These are phyloP conservation scores for Nebria ingens DNA, from an alignment of 1,140 invertebrate genomes.

Conservation along the genomic window DNA sequence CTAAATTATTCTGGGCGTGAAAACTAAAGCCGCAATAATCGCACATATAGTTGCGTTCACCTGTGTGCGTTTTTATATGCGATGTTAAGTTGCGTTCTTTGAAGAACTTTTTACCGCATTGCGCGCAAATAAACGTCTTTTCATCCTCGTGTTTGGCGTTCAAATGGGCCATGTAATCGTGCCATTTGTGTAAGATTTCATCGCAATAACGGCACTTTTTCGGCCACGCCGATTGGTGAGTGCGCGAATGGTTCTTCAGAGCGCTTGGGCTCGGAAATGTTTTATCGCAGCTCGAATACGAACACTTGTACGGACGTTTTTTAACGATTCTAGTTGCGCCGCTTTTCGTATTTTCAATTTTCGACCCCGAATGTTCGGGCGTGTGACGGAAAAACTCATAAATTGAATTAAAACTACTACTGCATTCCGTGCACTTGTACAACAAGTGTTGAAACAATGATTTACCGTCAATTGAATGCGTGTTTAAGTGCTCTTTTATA, in stretches of 20 bases:
- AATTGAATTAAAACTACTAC: background rate
- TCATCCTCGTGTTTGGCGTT: background rate
- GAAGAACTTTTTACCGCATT: background rate
- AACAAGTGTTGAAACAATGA: background rate
- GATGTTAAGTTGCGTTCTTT: background rate
- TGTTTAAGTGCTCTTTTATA: background rate
- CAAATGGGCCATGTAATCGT: background rate
- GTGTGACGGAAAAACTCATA: background rate
- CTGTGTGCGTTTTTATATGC: background rate
- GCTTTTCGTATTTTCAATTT: background rate
- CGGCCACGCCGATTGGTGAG: background rate
- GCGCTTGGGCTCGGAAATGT: background rate
- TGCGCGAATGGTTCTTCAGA: background rate
- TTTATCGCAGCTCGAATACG: background rate
- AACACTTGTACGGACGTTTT: background rate
- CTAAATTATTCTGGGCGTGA: background rate
- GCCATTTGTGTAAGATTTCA: background rate
- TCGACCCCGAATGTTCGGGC: background rate
- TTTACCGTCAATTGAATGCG: background rate
- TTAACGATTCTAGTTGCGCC: background rate
- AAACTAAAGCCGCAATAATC: constrained; percentile 1
- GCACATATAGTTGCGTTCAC: background rate
- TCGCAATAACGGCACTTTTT: background rate
- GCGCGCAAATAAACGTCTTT: background rate
- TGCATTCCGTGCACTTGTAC: background rate